These are phyloP conservation scores for Trematomus bernacchii DNA, from an alignment of 2,797 vertebrate genomes.

Conservation along the genomic window DNA sequence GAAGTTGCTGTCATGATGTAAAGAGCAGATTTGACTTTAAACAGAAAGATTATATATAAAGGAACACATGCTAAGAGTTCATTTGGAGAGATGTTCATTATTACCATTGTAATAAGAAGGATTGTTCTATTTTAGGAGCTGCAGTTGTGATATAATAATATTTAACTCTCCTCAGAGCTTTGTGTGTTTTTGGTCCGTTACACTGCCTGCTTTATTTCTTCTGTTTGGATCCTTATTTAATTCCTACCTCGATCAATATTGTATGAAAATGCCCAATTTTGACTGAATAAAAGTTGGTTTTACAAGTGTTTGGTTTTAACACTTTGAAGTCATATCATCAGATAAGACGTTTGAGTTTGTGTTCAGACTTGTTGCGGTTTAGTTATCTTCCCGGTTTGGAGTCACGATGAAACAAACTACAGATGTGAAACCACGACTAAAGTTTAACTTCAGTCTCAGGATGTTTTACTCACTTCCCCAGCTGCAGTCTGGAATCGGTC, in stretches of 20 bases:
- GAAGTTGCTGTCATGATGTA: not conserved
- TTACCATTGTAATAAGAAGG: constrained; percentile 57
- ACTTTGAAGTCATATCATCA: not conserved
- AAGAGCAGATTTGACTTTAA: constrained; percentile 19
- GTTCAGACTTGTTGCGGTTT: not conserved
- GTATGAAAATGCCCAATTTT: constrained; percentile 56
- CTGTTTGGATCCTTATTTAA: constrained; percentile 63
- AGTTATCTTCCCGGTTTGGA: not conserved
- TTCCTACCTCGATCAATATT: constrained; percentile 55
- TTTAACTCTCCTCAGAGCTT: constrained; percentile 20
- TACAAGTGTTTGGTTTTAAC: constrained; percentile 26
- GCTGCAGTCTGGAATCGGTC: not conserved
- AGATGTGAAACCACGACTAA: constrained; percentile 5
- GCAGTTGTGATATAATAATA: constrained; percentile 36
- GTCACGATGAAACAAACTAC: not conserved
- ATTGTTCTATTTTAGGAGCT: constrained; percentile 70
- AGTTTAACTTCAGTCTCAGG: not conserved
- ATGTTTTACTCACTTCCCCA: not conserved
- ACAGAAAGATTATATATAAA: constrained; percentile 10
- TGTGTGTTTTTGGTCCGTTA: constrained; percentile 31
- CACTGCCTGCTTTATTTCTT: constrained; percentile 68
- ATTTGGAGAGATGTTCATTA: constrained; percentile 49
- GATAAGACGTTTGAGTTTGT: not conserved
- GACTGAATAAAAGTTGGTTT: constrained; percentile 73
- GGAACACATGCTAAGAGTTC: constrained; percentile 33